Percentiles rank a stretch among this genome's conserved stretches.
phyloP scores from a whole-genome alignment of 2,888 invertebrate species.

The Crossocerus cetratus region DNA sequence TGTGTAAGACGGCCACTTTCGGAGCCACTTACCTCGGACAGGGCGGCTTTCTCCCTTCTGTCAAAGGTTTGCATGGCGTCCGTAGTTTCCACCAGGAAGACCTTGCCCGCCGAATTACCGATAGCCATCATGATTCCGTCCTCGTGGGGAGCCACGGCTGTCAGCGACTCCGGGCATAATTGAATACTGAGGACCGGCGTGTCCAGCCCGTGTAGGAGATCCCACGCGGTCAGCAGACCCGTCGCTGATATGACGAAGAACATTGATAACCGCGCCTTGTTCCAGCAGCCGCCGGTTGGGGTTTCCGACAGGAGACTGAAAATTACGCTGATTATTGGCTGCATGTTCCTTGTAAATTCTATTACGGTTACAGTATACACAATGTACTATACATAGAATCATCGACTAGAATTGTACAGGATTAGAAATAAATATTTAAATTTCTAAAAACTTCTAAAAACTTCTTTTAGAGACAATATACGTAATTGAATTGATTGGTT shows the following conservation, averaged over 20 bases:
- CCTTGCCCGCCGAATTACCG: conserved; percentile 87
- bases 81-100: conserved; percentile 88
- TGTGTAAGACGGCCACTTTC: not conserved
- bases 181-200: conserved; percentile 87
- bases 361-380: not conserved
- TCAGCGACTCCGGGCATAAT: conserved; percentile 84
- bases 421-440: no score
- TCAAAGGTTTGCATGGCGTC: conserved; percentile 85
- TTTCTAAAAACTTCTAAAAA: no score
- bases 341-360: not conserved
- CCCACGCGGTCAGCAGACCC: conserved; percentile 94
- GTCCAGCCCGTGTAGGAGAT: conserved; percentile 90
- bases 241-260: conserved; percentile 91
- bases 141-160: conserved; percentile 84
- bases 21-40: conserved; percentile 83
- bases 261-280: conserved; percentile 86
- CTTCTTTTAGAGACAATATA: no score
- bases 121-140: conserved; percentile 83
- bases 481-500: no score
- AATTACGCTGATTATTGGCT: no score
- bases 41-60: conserved; percentile 87
- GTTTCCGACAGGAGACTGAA: conserved; percentile 18
- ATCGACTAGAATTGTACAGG: no score
- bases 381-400: no score
- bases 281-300: conserved; percentile 80